Evolutionary conservation across 2,888 invertebrate genomes (phyloP).

Genomic region (Amphipyra berbera): DNA sequence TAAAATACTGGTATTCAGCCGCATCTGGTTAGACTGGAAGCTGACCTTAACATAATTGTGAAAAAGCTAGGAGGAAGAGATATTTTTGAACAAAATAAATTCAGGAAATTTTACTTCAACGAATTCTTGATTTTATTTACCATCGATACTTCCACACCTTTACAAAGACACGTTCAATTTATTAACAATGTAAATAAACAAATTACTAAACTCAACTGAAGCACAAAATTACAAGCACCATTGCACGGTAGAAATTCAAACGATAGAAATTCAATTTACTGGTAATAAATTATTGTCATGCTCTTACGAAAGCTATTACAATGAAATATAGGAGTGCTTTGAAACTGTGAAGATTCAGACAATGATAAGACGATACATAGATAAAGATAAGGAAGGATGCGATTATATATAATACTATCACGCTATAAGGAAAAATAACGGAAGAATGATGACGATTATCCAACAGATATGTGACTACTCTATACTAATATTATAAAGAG

Average conservation of each 20-base stretch:
- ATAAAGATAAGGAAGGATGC: constrained; percentile 41
- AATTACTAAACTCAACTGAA: constrained; percentile 50
- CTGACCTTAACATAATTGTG: too few relatives aligned
- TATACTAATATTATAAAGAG: too few relatives aligned
- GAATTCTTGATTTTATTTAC: background rate
- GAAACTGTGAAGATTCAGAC: constrained; percentile 61
- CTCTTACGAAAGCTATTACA: constrained; percentile 67
- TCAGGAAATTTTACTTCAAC: too few relatives aligned
- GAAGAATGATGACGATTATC: constrained; percentile 5
- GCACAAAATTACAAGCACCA: constrained; percentile 63
- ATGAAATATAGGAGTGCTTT: constrained; percentile 66
- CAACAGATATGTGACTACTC: background rate
- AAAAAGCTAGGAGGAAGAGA: too few relatives aligned
- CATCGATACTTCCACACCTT: background rate
- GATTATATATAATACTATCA: constrained; percentile 26
- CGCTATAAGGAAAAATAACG: constrained; percentile 3
- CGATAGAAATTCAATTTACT: constrained; percentile 71
- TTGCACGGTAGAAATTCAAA: constrained; percentile 69
- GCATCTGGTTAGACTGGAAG: too few relatives aligned
- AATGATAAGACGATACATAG: constrained; percentile 57
- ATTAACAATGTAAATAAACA: constrained; percentile 52
- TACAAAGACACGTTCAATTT: constrained; percentile 4
- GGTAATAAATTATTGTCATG: constrained; percentile 68
- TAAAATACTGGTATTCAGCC: too few relatives aligned
- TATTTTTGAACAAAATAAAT: too few relatives aligned